Evolutionary conservation across 2,113 vertebrate species (phyloP).

Genomic region (Propithecus coquereli): DNA sequence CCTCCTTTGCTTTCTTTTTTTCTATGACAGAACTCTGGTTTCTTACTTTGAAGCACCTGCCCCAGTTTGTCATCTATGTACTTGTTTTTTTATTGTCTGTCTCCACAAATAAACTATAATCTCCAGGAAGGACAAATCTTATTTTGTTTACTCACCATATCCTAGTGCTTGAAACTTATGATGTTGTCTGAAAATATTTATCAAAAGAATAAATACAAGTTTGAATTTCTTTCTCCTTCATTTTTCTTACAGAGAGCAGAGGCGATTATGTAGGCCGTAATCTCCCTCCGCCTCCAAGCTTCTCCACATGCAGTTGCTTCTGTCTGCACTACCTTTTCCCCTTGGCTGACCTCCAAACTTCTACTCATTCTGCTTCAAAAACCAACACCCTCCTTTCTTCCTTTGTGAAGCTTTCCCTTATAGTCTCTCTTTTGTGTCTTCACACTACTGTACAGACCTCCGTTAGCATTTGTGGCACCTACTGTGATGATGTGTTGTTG

Average conservation of each 20-base stretch:
- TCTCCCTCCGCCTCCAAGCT: accelerated
- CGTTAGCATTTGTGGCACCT: background rate
- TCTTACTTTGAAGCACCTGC: background rate
- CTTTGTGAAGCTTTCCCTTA: background rate
- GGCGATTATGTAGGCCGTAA: accelerated
- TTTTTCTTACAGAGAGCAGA: background rate
- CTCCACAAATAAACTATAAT: background rate
- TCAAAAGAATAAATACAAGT: background rate
- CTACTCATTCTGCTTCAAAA: background rate
- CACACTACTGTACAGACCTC: background rate
- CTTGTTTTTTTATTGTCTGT: background rate
- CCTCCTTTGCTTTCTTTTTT: background rate
- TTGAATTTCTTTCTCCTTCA: background rate
- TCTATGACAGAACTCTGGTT: background rate
- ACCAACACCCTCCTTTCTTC: background rate
- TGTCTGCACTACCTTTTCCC: background rate
- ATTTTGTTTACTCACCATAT: background rate
- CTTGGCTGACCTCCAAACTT: background rate
- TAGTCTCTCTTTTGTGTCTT: background rate
- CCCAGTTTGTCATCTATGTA: background rate
- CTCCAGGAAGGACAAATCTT: background rate
- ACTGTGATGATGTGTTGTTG: background rate
- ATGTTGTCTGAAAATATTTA: background rate
- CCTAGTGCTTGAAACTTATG: background rate
- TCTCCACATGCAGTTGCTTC: background rate